These are phyloP conservation scores for Orius insidiosus DNA, from an alignment of 1,140 invertebrate genomes.

Conservation along the genomic window DNA sequence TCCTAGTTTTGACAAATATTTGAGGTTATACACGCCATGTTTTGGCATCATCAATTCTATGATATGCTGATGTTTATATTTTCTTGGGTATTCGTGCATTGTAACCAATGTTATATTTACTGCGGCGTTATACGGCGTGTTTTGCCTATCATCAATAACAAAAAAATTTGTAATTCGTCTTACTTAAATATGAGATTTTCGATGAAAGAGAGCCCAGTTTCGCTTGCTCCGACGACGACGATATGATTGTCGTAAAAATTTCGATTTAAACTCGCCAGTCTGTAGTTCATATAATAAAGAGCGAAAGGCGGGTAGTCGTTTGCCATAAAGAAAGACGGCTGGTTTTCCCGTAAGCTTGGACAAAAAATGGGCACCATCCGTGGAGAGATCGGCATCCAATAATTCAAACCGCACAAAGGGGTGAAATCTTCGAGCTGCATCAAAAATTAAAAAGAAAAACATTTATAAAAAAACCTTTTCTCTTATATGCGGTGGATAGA, in stretches of 20 bases:
- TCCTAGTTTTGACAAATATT: constrained; percentile 31
- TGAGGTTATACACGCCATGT: constrained; percentile 29
- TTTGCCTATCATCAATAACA: not conserved
- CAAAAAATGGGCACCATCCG: constrained; percentile 3
- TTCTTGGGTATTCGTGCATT: constrained; percentile 36
- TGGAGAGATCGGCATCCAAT: constrained; percentile 12
- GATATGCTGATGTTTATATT: constrained; percentile 20
- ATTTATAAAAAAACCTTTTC: not conserved
- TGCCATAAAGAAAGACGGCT: not conserved
- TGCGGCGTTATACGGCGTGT: too few species aligned
- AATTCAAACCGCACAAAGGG: constrained; percentile 1
- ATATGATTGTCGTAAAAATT: constrained; percentile 40
- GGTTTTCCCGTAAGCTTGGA: not conserved
- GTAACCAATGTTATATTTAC: constrained; percentile 43
- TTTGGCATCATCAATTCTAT: constrained; percentile 31
- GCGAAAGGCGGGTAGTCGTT: constrained; percentile 23
- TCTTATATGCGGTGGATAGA: not conserved
- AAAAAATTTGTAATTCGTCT: constrained; percentile 3
- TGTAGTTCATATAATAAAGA: constrained; percentile 28
- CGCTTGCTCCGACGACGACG: constrained; percentile 54
- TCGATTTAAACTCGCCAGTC: constrained; percentile 27
- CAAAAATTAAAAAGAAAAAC: not conserved
- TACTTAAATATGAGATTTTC: constrained; percentile 45
- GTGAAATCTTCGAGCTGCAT: constrained; percentile 6
- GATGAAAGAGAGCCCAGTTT: constrained; percentile 46